Evolutionary conservation across 2,113 vertebrate genomes (phyloP).

Genomic region (Phaethornis superciliosus): DNA sequence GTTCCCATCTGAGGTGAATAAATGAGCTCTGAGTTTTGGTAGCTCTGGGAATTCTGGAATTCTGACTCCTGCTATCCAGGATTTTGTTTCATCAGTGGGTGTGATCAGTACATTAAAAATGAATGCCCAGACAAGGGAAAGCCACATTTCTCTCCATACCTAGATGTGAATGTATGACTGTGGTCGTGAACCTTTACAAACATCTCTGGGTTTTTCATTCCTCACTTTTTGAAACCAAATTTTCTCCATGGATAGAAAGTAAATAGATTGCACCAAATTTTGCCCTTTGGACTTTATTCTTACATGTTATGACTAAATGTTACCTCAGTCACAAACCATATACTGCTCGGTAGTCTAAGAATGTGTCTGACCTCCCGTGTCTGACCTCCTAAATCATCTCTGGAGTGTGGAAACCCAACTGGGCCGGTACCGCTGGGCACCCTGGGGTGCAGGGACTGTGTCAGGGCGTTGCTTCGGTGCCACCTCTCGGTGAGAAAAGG

Average conservation of each 20-base stretch:
- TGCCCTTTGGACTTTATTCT: neutral
- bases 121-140: neutral
- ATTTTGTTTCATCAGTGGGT: neutral
- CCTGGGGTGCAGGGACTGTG: no score
- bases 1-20: neutral
- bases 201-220: neutral
- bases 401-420: neutral
- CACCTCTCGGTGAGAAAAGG: constrained; percentile 21
- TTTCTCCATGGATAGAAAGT: neutral
- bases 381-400: neutral
- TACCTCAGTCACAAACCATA: neutral
- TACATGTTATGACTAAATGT: neutral
- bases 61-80: neutral
- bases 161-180: neutral
- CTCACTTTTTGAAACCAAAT: neutral
- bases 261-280: neutral
- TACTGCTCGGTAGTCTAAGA: neutral
- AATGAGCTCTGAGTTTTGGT: neutral
- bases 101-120: neutral
- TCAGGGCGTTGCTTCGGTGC: neutral
- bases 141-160: no score
- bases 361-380: neutral
- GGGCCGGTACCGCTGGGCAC: no score
- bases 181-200: neutral
- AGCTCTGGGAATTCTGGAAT: neutral